phyloP scores from a whole-genome alignment of 2,888 invertebrate species.

The Periphyllus acericola region DNA sequence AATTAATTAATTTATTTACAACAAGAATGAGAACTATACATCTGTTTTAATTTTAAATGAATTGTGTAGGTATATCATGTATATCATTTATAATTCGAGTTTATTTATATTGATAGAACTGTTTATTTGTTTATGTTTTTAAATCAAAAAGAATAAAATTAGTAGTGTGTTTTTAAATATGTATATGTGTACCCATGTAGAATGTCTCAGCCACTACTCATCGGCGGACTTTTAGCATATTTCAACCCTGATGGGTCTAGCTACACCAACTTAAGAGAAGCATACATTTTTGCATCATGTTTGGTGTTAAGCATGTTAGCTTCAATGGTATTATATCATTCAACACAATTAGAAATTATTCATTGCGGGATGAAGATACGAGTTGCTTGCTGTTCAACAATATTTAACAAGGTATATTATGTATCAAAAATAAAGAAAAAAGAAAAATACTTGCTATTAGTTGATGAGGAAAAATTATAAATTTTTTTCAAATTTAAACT shows the following conservation, averaged over 20 bases:
- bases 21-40: neutral
- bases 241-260: slow-evolving; percentile 67
- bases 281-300: slow-evolving; percentile 80
- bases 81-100: neutral
- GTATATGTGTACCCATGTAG: slow-evolving; percentile 63
- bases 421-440: neutral
- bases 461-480: neutral
- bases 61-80: neutral
- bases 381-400: slow-evolving; percentile 82
- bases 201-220: slow-evolving; percentile 67
- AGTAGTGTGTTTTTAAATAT: slow-evolving; percentile 21
- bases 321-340: slow-evolving; percentile 72
- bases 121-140: neutral
- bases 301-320: slow-evolving; percentile 80
- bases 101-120: neutral
- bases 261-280: slow-evolving; percentile 69
- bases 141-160: neutral
- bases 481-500: neutral
- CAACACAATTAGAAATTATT: slow-evolving; percentile 71
- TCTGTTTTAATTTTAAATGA: neutral
- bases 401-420: slow-evolving; percentile 80
- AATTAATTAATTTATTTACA: neutral
- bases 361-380: slow-evolving; percentile 86
- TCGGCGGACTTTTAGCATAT: slow-evolving; percentile 68
- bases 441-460: neutral